A percentile compares a stretch with the other conserved stretches of the same genome.
phyloP scores from a whole-genome alignment of 2,888 invertebrate species.

The Plebejus argus region DNA sequence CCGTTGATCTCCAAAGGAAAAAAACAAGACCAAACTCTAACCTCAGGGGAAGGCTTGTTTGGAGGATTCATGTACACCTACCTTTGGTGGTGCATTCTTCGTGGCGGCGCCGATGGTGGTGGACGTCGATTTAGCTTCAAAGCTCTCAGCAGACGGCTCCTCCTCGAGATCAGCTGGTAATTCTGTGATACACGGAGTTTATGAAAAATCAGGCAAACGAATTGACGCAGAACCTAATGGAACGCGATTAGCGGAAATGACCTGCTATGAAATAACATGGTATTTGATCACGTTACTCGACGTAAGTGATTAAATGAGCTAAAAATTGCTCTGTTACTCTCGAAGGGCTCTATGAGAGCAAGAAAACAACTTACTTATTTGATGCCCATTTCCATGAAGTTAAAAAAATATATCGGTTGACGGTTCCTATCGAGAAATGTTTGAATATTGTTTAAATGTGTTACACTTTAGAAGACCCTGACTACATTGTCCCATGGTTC shows the following conservation, averaged over 20 bases:
- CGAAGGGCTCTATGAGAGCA: too few relatives aligned
- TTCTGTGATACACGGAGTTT: slow-evolving; percentile 32
- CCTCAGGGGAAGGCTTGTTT: background rate
- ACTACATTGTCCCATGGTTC: too few relatives aligned
- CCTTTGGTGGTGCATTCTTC: slow-evolving; percentile 46
- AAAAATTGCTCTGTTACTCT: background rate
- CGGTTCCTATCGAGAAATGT: too few relatives aligned
- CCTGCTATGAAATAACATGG: background rate
- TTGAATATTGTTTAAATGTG: too few relatives aligned
- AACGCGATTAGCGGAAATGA: background rate
- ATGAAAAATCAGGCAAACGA: background rate
- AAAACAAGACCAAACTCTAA: background rate
- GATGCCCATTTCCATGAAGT: too few relatives aligned
- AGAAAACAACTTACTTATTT: too few relatives aligned
- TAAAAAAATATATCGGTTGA: too few relatives aligned
- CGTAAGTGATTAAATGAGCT: background rate
- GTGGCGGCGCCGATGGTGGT: slow-evolving; percentile 44
- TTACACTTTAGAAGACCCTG: too few relatives aligned
- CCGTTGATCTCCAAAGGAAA: too few relatives aligned
- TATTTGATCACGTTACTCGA: background rate
- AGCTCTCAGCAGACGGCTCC: slow-evolving; percentile 62
- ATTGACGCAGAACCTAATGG: background rate
- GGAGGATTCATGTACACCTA: slow-evolving; percentile 24
- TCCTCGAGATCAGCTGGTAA: slow-evolving; percentile 67
- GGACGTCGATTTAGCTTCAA: slow-evolving; percentile 47